Base-by-base conservation (phyloP, 2,113 vertebrate species). In the Paramisgurnus dabryanus region DNA sequence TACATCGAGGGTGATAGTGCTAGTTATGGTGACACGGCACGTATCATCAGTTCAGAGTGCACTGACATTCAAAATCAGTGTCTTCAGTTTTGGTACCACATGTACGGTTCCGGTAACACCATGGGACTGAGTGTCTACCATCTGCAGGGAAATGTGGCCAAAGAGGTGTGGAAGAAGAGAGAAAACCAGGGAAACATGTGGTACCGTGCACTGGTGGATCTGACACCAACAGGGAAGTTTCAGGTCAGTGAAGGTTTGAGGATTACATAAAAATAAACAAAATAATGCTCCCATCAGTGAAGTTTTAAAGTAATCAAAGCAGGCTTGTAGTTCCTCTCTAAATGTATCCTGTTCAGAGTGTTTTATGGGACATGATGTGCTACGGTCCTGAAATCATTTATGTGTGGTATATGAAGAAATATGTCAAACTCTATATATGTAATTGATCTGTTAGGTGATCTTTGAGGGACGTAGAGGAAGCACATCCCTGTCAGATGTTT, bases 61-160 rank as follows among this genome's bases (percentile, higher is more conserved):
- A 78, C 81, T 7, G 80, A 77, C 1, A 65, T 82, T 58, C 93
- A 93, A 79, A 78, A 82, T 0, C 87, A 94, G 76, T 96, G 95
- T 86, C 90, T 96, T 74, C 90, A 92, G 83, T 95, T 96, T 88
- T 95, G 95, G 94, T 95, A 95, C 72, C 93, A 95, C 87, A 95
- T 95, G 91, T 92, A 94, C 0, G 93, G 94, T 41, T 83, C 75
- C 5, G 90, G 91, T 1, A 2, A 84, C 0, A 79, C 85, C 12
- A 95, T 95, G 94, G 89, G 89, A 41, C 88, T 96, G 71, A 66
- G 82, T 0, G 86, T 95, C 7, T 93, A 93, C 58, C 69, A 91
- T 12, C 9, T 89, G 17, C 84, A 93, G 10, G 76, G 84, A 3
- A 84, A 58, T 63, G 43, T 9, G 0, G 72, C 85, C 6, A 40